These are phyloP conservation scores for Acipenser oxyrinchus DNA, from an alignment of 2,797 vertebrate genomes.

Conservation along the genomic window DNA sequence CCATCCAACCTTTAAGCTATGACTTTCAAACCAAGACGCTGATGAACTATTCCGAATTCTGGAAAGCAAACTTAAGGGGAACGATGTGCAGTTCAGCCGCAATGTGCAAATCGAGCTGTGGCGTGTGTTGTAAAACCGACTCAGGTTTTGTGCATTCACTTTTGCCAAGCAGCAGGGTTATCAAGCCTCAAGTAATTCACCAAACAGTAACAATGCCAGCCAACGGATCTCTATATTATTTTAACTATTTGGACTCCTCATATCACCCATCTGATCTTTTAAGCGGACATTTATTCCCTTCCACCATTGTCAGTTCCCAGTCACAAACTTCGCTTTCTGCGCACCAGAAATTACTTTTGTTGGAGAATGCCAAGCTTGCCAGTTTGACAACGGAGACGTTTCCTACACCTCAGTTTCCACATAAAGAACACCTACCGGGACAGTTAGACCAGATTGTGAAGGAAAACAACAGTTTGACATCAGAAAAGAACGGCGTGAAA, in stretches of 20 bases:
- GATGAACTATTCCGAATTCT: slow-evolving; percentile 91
- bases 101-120: slow-evolving; percentile 84
- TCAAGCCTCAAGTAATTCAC: slow-evolving; percentile 93
- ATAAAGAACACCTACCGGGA: slow-evolving; percentile 75
- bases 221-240: slow-evolving; percentile 85
- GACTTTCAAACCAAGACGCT: slow-evolving; percentile 85
- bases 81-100: slow-evolving; percentile 66
- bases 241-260: slow-evolving; percentile 89
- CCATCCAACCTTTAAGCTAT: slow-evolving; percentile 81
- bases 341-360: slow-evolving; percentile 82
- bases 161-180: slow-evolving; percentile 69
- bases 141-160: slow-evolving; percentile 64
- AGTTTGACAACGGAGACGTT: slow-evolving; percentile 69
- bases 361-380: slow-evolving; percentile 83
- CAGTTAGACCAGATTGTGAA: slow-evolving; percentile 92
- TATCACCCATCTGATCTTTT: slow-evolving; percentile 79
- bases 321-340: slow-evolving; percentile 75
- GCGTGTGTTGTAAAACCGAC: slow-evolving; percentile 77
- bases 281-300: slow-evolving; percentile 71
- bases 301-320: slow-evolving; percentile 68
- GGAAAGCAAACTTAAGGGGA: slow-evolving; percentile 81
- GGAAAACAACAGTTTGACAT: slow-evolving; percentile 68
- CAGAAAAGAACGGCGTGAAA: slow-evolving; percentile 68
- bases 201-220: slow-evolving; percentile 77
- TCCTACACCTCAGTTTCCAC: slow-evolving; percentile 74